Evolutionary conservation across 2,888 invertebrate genomes (phyloP).

Genomic region (Drosophila cracens): DNA sequence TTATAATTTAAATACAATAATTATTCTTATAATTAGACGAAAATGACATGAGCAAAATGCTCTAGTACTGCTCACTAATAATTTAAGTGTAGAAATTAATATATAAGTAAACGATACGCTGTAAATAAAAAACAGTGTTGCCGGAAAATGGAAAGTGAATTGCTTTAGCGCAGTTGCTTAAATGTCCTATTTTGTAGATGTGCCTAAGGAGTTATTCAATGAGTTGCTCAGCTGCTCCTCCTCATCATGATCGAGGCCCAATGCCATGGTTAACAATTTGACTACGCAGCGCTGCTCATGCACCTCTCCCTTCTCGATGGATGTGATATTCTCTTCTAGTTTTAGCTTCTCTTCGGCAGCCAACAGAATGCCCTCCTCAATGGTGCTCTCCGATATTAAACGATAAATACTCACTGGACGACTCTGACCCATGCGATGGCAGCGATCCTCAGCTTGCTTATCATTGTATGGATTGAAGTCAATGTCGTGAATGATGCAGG

Average conservation of each 20-base stretch:
- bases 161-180: constrained; percentile 7
- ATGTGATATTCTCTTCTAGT: constrained; percentile 93
- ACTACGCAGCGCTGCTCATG: constrained; percentile 92
- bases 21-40: constrained; percentile 50
- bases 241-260: constrained; percentile 87
- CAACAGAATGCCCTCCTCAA: constrained; percentile 96
- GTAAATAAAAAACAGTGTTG: constrained; percentile 30
- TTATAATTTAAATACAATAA: constrained; percentile 63
- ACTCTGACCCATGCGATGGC: constrained; percentile 91
- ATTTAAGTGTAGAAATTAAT: constrained; percentile 28
- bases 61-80: constrained; percentile 26
- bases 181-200: constrained; percentile 66
- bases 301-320: constrained; percentile 86
- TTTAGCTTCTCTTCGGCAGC: constrained; percentile 96
- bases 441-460: constrained; percentile 97
- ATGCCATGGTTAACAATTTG: constrained; percentile 91
- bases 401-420: constrained; percentile 95
- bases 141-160: constrained; percentile 47
- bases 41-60: constrained; percentile 35
- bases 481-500: constrained; percentile 97
- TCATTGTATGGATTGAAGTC: constrained; percentile 99
- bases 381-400: constrained; percentile 93
- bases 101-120: constrained; percentile 29
- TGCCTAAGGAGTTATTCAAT: constrained; percentile 70
- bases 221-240: constrained; percentile 77